These are phyloP conservation scores for Semotilus atromaculatus DNA, from an alignment of 2,797 vertebrate genomes.

Conservation along the genomic window DNA sequence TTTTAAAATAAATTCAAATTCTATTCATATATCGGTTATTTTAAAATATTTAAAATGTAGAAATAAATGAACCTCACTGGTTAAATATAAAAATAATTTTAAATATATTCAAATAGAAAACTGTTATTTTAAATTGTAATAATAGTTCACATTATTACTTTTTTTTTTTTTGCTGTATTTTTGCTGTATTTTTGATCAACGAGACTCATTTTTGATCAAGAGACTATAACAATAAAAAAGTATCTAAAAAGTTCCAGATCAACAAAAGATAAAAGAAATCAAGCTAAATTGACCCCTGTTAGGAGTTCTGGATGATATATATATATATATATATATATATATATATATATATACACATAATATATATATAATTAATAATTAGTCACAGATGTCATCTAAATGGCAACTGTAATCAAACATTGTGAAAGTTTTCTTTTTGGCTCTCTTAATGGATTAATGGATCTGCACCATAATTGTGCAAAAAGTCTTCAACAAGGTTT, in stretches of 20 bases:
- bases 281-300: background rate
- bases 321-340: no score
- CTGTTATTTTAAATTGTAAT: background rate
- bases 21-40: no score
- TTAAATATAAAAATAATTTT: no score
- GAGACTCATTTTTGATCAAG: background rate
- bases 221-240: background rate
- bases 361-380: background rate
- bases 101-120: background rate
- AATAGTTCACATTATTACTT: no score
- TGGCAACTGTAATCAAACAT: background rate
- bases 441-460: constrained; percentile 10
- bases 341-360: no score
- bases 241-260: no score
- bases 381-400: constrained; percentile 4
- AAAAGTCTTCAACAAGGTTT: constrained; percentile 1
- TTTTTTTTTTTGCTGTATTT: background rate
- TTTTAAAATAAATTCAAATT: background rate
- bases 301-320: background rate
- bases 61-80: no score
- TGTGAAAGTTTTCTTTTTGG: background rate
- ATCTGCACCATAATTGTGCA: background rate
- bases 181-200: background rate
- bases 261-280: background rate
- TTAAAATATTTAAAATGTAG: no score